Evolutionary conservation across 1,140 invertebrate genomes (phyloP), one percentile per base, ranked within the genome.

Genomic region (Mercenaria mercenaria): DNA sequence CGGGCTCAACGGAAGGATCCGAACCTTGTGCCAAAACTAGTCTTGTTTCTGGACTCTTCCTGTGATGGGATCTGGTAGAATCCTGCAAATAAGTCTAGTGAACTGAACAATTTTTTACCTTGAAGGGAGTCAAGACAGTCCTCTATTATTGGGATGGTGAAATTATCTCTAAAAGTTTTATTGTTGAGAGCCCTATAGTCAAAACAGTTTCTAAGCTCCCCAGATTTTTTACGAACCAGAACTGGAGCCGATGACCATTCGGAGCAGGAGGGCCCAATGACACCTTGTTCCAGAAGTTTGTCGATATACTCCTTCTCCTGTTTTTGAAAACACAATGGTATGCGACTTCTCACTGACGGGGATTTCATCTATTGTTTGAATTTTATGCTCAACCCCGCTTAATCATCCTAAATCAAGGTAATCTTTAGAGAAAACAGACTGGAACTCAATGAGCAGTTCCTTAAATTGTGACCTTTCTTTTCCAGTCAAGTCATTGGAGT

Each of bases 111-210:
- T n/a, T 26, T 32, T 41, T 41, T 77, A 4, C 89, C 89, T 23
- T 67, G 15, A 1, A 90, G 34, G 15, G 56, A 18, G 47, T 90
- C 81, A 3, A 90, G 29, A 18, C 92, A 92, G 41, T 96, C 69
- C 10, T 61, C 67, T 23, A 74, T 32, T 50, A 39, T 4, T 61
- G 67, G 3, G 74, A 41, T 0, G 96, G 96, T 97, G 50, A 88
- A 92, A 92, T 97, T 96, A 52, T 92, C 91, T 26, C 23, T 41
- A 37, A 11, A 3, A 3, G 43, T 47, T 82, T 43, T 56, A 43
- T 13, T n/a, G 34, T 82, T 82, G 3, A 82, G 37, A 4, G 79
- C 79, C 37, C 79, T 13, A 32, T 59, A 59, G 34, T 82, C 79
- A n/a, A 82, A 59, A 32, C 79, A 82, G 23, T 50, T 59, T 34